Evolutionary conservation across 2,888 invertebrate genomes (phyloP).

Genomic region (Epsilonema sp.): DNA sequence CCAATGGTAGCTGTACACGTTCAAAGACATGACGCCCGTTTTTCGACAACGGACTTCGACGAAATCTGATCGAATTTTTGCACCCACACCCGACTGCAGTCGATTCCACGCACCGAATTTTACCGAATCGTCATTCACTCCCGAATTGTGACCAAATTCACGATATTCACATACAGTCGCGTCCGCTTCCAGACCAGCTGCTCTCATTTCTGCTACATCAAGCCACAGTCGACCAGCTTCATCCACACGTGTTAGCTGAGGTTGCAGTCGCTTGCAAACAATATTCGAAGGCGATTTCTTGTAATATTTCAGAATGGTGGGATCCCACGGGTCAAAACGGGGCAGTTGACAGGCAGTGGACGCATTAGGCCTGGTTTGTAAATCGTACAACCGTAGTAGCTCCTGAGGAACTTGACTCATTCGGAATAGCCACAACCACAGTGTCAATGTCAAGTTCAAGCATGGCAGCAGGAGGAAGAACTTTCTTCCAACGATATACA

Average conservation of each 20-base stretch:
- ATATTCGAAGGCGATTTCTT: not conserved
- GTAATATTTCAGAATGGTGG: not conserved
- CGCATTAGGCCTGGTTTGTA: not conserved
- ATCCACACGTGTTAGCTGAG: not conserved
- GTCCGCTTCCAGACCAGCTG: not conserved
- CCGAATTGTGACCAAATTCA: conserved; percentile 7
- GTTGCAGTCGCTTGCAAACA: conserved; percentile 1
- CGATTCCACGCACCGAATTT: conserved; percentile 4
- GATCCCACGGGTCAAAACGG: conserved; percentile 2
- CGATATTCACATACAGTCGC: conserved; percentile 5
- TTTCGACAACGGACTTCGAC: conserved; percentile 6
- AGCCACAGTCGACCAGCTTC: not conserved
- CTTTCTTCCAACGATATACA: no score
- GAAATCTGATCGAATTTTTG: conserved; percentile 2
- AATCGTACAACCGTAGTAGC: not conserved
- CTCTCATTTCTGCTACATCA: not conserved
- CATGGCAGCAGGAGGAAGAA: not conserved
- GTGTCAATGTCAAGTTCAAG: no score
- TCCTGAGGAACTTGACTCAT: conserved; percentile 1
- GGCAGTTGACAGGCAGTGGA: conserved; percentile 35
- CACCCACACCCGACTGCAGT: not conserved
- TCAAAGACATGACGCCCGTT: no score
- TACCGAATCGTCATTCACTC: conserved; percentile 5
- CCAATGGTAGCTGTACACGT: not conserved
- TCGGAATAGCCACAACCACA: no score